Conservation (phyloP, 2,888 invertebrate species). For the Leistus spinibarbis region DNA sequence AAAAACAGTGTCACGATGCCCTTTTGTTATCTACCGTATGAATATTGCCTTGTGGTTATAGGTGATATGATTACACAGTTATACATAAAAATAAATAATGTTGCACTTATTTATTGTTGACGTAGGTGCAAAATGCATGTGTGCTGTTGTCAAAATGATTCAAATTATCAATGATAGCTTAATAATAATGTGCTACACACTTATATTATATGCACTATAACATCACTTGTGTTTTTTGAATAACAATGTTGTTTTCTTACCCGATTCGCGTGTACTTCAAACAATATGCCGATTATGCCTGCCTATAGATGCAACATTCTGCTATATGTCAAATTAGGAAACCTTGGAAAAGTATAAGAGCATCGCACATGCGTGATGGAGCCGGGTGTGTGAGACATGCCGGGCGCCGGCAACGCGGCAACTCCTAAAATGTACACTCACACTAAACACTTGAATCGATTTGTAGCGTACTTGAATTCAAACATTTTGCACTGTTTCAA, state of each 20-base stretch:
- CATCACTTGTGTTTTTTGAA: neutral
- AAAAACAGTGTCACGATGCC: conserved; percentile 7
- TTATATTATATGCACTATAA: neutral
- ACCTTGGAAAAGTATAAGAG: neutral
- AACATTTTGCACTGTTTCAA: no score
- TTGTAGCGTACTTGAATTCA: no score
- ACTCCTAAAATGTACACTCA: neutral
- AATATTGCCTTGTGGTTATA: neutral
- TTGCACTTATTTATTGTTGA: neutral
- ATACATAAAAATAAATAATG: neutral
- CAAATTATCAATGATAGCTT: neutral
- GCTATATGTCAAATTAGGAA: neutral
- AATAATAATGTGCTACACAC: neutral
- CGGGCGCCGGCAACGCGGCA: no score
- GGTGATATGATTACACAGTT: no score
- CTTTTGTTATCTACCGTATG: neutral
- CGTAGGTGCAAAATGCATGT: neutral
- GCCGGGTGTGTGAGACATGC: neutral
- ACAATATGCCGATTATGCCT: neutral
- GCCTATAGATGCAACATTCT: neutral
- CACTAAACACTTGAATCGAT: neutral
- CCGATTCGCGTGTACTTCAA: neutral
- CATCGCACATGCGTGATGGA: neutral
- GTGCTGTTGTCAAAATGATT: neutral
- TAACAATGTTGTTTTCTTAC: neutral